Conservation (phyloP, 2,113 vertebrate genomes). For the Tursiops truncatus region DNA sequence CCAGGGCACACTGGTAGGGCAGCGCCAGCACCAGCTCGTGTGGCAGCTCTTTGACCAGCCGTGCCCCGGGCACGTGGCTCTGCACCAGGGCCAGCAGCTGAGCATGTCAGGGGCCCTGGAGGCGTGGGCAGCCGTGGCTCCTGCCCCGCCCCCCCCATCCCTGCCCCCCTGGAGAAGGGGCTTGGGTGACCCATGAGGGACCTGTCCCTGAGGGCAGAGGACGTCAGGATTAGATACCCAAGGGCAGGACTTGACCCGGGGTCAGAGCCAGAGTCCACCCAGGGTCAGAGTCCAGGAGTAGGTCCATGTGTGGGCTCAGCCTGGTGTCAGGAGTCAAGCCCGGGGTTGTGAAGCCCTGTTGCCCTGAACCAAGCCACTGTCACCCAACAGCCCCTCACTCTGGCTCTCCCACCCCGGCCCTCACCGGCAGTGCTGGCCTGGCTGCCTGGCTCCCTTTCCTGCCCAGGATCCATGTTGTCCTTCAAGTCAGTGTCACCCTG, state of each 20-base stretch:
- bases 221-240: background rate
- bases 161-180: background rate
- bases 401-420: background rate
- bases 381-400: background rate
- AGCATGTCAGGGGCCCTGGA: rapidly evolving
- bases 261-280: background rate
- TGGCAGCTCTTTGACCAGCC: constrained; percentile 88
- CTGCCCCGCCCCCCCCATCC: background rate
- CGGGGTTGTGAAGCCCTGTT: background rate
- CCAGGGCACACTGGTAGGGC: constrained; percentile 86
- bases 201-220: background rate
- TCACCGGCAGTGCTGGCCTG: constrained; percentile 81
- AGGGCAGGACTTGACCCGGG: background rate
- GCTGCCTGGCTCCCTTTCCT: constrained; percentile 74
- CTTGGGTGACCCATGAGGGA: background rate
- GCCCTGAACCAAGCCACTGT: background rate
- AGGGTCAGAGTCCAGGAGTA: background rate
- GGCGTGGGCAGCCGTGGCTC: rapidly evolving
- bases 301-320: background rate
- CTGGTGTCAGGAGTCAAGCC: background rate
- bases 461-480: constrained; percentile 80
- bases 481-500: constrained; percentile 84
- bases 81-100: constrained; percentile 85
- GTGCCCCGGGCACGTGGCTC: constrained; percentile 81
- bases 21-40: constrained; percentile 87